Evolutionary conservation across 2,888 invertebrate genomes (phyloP).

Genomic region (Blastobasis lacticolella): DNA sequence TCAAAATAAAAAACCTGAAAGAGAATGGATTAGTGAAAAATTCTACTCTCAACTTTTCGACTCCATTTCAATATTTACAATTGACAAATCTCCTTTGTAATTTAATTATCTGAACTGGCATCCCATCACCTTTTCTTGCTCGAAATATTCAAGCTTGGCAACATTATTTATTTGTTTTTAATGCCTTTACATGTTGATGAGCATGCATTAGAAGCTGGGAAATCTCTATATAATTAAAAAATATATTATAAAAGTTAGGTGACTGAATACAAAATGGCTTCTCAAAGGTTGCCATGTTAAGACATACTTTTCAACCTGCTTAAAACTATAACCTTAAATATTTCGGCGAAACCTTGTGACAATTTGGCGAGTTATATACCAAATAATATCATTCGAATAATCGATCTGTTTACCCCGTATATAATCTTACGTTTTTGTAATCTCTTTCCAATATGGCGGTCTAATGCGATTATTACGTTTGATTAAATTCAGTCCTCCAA

Average conservation of each 20-base stretch:
- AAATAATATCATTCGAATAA: no score
- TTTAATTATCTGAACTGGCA: slow-evolving; percentile 11
- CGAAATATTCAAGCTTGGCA: slow-evolving; percentile 18
- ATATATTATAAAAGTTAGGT: slow-evolving; percentile 1
- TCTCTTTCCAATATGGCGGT: no score
- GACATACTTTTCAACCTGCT: slow-evolving; percentile 30
- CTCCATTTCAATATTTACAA: not conserved
- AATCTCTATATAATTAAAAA: slow-evolving; percentile 27
- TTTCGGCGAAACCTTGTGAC: slow-evolving; percentile 20
- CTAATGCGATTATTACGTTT: no score
- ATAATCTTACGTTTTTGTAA: no score
- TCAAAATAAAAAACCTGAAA: slow-evolving; percentile 18
- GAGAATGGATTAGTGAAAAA: slow-evolving; percentile 19
- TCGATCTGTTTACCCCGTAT: no score
- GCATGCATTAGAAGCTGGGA: slow-evolving; percentile 27
- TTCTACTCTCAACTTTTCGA: not conserved
- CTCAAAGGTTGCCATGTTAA: not conserved
- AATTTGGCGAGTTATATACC: no score
- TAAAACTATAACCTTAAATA: slow-evolving; percentile 61
- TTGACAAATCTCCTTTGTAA: slow-evolving; percentile 7
- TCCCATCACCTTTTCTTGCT: slow-evolving; percentile 27
- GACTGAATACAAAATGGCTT: not conserved
- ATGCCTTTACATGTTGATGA: slow-evolving; percentile 7
- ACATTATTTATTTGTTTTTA: slow-evolving; percentile 8
- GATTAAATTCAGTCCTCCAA: no score